phyloP scores from a whole-genome alignment of 1,140 invertebrate genomes.

The Bombus pyrosoma region DNA sequence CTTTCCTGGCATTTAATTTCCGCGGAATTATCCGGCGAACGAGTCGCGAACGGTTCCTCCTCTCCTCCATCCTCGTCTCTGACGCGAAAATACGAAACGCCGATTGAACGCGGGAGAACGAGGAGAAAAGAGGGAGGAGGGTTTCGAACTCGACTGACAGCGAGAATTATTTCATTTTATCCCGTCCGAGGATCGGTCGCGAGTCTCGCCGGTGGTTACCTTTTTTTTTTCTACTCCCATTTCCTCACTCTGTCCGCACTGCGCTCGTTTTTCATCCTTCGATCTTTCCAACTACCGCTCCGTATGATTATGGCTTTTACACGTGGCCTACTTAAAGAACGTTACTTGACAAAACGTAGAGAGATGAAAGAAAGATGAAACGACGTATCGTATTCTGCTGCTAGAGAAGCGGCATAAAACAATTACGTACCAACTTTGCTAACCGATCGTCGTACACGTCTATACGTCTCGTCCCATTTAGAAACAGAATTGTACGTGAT shows the following conservation, averaged over 20 bases:
- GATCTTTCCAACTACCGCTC: not conserved
- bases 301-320: not conserved
- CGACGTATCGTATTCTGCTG: too few species aligned
- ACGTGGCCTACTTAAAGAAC: too few species aligned
- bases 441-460: too few species aligned
- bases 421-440: too few species aligned
- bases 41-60: conserved; percentile 5
- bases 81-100: conserved; percentile 40
- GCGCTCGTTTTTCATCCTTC: not conserved
- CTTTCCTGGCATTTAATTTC: conserved; percentile 51
- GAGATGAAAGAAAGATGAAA: too few species aligned
- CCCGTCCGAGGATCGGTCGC: conserved; percentile 40
- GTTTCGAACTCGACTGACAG: conserved; percentile 40
- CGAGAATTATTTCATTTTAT: conserved; percentile 52
- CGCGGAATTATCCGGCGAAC: conserved; percentile 49
- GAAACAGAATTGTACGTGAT: too few species aligned
- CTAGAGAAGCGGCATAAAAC: too few species aligned
- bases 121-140: not conserved
- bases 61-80: not conserved
- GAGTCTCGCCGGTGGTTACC: conserved; percentile 8
- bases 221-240: not conserved
- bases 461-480: too few species aligned
- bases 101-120: conserved; percentile 1
- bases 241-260: not conserved
- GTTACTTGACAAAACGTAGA: too few species aligned